phyloP scores from a whole-genome alignment of 2,797 vertebrate species.

The Microchirus variegatus region DNA sequence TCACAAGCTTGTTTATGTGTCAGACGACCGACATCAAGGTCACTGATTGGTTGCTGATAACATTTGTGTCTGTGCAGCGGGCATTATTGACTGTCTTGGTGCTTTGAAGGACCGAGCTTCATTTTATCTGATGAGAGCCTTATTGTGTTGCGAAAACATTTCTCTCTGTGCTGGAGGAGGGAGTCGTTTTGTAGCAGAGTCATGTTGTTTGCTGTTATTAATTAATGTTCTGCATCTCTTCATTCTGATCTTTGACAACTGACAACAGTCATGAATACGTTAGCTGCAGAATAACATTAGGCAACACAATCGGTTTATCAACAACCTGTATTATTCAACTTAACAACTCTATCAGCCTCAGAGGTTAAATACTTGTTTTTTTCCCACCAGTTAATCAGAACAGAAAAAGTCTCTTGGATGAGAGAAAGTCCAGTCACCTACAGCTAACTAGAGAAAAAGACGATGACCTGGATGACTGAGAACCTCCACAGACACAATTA shows the following conservation, averaged over 20 bases:
- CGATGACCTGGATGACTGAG: too few relatives aligned
- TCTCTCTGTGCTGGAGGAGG: too few relatives aligned
- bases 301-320: background rate
- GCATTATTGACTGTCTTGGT: background rate
- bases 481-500: too few relatives aligned
- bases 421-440: too few relatives aligned
- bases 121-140: background rate
- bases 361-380: too few relatives aligned
- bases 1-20: background rate
- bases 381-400: too few relatives aligned
- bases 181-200: background rate
- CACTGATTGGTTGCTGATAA: conserved; percentile 7
- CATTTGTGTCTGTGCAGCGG: background rate
- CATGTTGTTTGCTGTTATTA: too few relatives aligned
- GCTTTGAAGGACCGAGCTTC: background rate
- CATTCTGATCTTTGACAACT: background rate
- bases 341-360: too few relatives aligned
- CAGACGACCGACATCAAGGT: background rate
- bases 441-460: too few relatives aligned
- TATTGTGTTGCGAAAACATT: background rate
- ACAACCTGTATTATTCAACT: too few relatives aligned
- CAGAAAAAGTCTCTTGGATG: too few relatives aligned
- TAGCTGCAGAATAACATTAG: background rate
- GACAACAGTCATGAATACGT: background rate
- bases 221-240: background rate